These are phyloP conservation scores for Diaperis boleti DNA, from an alignment of 2,888 invertebrate species.

Conservation along the genomic window DNA sequence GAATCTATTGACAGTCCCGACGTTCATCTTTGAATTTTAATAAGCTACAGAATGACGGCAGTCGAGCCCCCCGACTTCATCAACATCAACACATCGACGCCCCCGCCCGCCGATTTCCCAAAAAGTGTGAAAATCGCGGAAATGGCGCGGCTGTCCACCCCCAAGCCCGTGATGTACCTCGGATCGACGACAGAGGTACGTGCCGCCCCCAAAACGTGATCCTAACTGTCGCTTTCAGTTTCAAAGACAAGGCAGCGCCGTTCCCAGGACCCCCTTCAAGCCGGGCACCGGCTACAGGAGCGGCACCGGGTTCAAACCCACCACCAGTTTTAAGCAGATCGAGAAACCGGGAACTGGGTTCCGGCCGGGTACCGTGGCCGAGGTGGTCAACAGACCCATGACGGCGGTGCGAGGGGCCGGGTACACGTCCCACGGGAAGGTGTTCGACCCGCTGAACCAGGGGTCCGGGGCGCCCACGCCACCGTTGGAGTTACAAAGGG, in stretches of 20 bases:
- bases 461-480: slow-evolving; percentile 69
- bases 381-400: slow-evolving; percentile 80
- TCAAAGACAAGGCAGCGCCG: slow-evolving; percentile 53
- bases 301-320: slow-evolving; percentile 59
- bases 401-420: slow-evolving; percentile 98
- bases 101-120: slow-evolving; percentile 9
- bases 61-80: slow-evolving; percentile 37
- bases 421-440: slow-evolving; percentile 83
- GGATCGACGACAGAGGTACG: slow-evolving; percentile 71
- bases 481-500: slow-evolving; percentile 78
- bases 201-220: slow-evolving; percentile 23
- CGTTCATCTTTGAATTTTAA: too few species aligned
- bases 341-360: slow-evolving; percentile 52
- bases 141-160: slow-evolving; percentile 58
- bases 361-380: slow-evolving; percentile 62
- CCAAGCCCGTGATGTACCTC: slow-evolving; percentile 70
- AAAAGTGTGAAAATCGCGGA: slow-evolving; percentile 47
- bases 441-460: slow-evolving; percentile 84
- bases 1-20: too few species aligned
- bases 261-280: slow-evolving; percentile 56
- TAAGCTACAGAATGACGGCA: slow-evolving; percentile 29
- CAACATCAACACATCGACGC: slow-evolving; percentile 10
- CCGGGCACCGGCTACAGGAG: slow-evolving; percentile 55
- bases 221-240: slow-evolving; percentile 49
- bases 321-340: slow-evolving; percentile 51